These are phyloP conservation scores for Apotomis turbidana DNA, from an alignment of 2,888 invertebrate species.

Conservation along the genomic window DNA sequence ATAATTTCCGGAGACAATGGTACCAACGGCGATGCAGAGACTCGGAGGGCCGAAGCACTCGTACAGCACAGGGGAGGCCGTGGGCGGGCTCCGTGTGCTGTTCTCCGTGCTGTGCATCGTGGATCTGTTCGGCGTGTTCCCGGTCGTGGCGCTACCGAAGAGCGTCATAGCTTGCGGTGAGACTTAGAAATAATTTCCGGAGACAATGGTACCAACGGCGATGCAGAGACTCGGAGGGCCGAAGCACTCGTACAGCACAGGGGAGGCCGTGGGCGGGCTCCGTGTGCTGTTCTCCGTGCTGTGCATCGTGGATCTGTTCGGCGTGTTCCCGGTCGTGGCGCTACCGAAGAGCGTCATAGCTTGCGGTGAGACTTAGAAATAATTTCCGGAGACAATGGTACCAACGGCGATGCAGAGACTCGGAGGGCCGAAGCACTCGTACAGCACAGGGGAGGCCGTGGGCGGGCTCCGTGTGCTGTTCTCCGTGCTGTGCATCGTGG, in stretches of 20 bases:
- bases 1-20: conserved; percentile 42
- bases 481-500: conserved; percentile 89
- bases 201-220: conserved; percentile 51
- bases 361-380: conserved; percentile 83
- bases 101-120: conserved; percentile 90
- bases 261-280: conserved; percentile 78
- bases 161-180: conserved; percentile 90
- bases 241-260: conserved; percentile 55
- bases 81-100: conserved; percentile 85
- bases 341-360: conserved; percentile 89
- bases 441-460: conserved; percentile 61
- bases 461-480: conserved; percentile 87
- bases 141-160: conserved; percentile 89
- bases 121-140: conserved; percentile 93
- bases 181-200: conserved; percentile 28
- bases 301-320: conserved; percentile 92
- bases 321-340: conserved; percentile 91
- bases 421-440: conserved; percentile 51
- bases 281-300: conserved; percentile 77
- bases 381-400: conserved; percentile 46
- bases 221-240: conserved; percentile 37
- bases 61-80: conserved; percentile 59
- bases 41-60: conserved; percentile 49
- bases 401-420: conserved; percentile 26
- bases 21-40: conserved; percentile 43